These are phyloP conservation scores for Timema podura DNA, from an alignment of 2,888 invertebrate species.

Conservation along the genomic window DNA sequence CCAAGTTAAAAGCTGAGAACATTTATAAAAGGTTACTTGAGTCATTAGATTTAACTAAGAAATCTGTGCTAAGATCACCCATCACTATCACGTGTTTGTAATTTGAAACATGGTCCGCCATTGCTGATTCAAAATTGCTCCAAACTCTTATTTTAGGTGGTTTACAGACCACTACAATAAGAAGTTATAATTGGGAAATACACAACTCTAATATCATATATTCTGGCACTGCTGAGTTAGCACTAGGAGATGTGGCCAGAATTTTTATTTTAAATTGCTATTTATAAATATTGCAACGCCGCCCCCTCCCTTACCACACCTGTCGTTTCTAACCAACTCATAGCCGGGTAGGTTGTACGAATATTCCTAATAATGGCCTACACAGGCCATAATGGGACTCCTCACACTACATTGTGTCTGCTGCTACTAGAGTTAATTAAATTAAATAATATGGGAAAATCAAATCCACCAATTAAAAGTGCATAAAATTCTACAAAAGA, in stretches of 20 bases:
- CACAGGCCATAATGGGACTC: too few species aligned
- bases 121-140: not conserved
- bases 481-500: too few species aligned
- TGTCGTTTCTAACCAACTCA: not conserved
- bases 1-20: slow-evolving; percentile 1
- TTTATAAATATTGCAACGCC: slow-evolving; percentile 11
- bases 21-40: not conserved
- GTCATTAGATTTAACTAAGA: not conserved
- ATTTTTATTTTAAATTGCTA: slow-evolving; percentile 9
- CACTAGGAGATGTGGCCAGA: slow-evolving; percentile 7
- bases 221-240: not conserved
- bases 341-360: not conserved
- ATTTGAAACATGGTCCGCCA: not conserved
- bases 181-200: not conserved
- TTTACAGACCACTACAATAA: slow-evolving; percentile 14
- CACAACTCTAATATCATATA: slow-evolving; percentile 12
- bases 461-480: too few species aligned
- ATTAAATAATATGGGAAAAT: too few species aligned
- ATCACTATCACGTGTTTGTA: slow-evolving; percentile 11
- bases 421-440: too few species aligned
- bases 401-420: too few species aligned
- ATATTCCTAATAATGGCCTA: too few species aligned
- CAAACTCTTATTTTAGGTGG: slow-evolving; percentile 14
- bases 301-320: slow-evolving; percentile 5
- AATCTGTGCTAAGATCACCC: slow-evolving; percentile 19